A percentile compares a stretch with the other conserved stretches of the same genome.
Conservation (phyloP, 92 coral and sea anemone genomes). For the Micromussa lordhowensis region DNA sequence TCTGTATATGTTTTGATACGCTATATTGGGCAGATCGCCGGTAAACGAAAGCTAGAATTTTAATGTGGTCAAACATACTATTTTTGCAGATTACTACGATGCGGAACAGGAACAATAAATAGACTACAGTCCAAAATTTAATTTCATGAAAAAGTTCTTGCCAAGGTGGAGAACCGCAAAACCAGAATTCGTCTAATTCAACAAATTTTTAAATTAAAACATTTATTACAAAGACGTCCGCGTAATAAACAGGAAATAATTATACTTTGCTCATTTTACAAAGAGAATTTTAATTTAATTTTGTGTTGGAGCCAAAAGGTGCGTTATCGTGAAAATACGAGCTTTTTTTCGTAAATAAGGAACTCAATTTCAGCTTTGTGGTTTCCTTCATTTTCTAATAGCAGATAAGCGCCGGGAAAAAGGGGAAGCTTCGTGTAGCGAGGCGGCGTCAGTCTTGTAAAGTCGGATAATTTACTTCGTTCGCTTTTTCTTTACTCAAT, state of each 20-base stretch:
- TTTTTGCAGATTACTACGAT: not conserved
- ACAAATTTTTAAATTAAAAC: slow-evolving; percentile 29
- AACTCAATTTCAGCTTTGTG: slow-evolving; percentile 20
- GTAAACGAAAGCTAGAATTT: not conserved
- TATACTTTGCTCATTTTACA: slow-evolving; percentile 41
- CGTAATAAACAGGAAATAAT: slow-evolving; percentile 49
- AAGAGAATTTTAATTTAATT: slow-evolving; percentile 33
- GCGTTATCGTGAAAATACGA: not conserved
- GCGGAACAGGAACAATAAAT: not conserved
- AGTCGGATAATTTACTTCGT: slow-evolving; percentile 37
- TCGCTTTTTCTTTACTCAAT: slow-evolving; percentile 32
- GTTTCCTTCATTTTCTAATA: slow-evolving; percentile 12
- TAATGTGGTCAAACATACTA: not conserved
- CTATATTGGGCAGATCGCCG: not conserved
- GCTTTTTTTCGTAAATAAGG: not conserved
- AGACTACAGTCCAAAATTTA: not conserved
- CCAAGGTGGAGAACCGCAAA: slow-evolving; percentile 10
- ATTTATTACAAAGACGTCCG: slow-evolving; percentile 30
- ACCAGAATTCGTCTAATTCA: slow-evolving; percentile 19
- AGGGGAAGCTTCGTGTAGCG: not conserved
- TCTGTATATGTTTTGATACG: not conserved
- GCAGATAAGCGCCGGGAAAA: not conserved
- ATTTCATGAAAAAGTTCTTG: not conserved
- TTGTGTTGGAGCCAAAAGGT: slow-evolving; percentile 15
- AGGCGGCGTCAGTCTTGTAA: not conserved